phyloP scores from a whole-genome alignment of 2,888 invertebrate genomes.

The Nyleta sp. region DNA sequence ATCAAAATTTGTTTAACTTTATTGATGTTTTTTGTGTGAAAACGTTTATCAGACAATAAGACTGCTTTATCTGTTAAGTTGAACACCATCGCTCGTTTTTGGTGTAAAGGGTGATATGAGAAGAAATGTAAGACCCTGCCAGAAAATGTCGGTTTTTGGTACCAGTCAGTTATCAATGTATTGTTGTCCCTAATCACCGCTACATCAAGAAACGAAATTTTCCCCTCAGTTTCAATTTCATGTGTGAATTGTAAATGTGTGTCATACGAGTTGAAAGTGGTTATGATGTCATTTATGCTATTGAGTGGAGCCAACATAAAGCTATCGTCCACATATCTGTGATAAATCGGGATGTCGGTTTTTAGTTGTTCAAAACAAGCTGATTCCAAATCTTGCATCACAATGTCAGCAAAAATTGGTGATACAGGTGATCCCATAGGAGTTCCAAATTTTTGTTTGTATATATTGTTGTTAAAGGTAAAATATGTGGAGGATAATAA shows the following conservation, averaged over 20 bases:
- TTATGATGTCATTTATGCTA: no score
- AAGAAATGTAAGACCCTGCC: not conserved
- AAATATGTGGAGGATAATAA: not conserved
- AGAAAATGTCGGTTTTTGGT: not conserved
- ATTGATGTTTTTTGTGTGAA: not conserved
- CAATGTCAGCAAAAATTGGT: not conserved
- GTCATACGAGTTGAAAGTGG: not conserved
- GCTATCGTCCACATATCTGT: no score
- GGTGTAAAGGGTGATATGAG: not conserved
- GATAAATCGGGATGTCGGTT: no score
- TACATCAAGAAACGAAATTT: not conserved
- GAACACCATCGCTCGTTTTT: not conserved
- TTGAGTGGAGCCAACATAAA: no score
- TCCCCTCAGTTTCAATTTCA: not conserved
- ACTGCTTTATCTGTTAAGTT: not conserved
- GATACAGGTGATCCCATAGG: conserved; percentile 1
- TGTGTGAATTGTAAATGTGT: not conserved
- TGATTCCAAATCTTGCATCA: not conserved
- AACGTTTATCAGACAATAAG: not conserved
- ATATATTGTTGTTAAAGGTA: not conserved
- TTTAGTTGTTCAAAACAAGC: not conserved
- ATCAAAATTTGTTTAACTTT: not conserved
- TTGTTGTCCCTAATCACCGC: not conserved
- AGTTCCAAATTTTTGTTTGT: not conserved
- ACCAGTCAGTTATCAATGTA: not conserved